Evolutionary conservation across 2,797 vertebrate genomes (phyloP).

Genomic region (Steatocranus sp.): DNA sequence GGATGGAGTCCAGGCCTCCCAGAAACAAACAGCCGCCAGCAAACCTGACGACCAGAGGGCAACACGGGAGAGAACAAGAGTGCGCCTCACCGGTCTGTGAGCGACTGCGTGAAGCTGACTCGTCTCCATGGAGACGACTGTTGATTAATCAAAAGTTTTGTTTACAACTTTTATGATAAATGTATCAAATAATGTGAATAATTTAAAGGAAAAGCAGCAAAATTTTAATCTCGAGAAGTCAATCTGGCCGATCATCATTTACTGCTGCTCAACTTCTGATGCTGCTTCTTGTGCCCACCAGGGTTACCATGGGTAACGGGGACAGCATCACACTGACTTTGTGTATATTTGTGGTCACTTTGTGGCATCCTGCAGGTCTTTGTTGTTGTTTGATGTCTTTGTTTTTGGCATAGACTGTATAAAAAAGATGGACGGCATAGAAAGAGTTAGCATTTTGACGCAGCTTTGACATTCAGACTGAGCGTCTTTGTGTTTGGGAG

Average conservation of each 20-base stretch:
- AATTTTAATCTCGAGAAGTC: neutral
- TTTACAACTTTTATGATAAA: neutral
- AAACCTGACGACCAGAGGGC: neutral
- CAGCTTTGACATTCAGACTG: neutral
- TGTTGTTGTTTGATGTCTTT: neutral
- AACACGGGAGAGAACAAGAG: neutral
- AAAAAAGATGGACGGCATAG: neutral
- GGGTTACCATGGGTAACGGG: neutral
- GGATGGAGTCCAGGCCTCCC: slow-evolving; percentile 42
- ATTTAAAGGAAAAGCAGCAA: neutral
- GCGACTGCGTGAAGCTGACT: neutral
- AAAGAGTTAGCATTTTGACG: neutral
- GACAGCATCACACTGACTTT: neutral
- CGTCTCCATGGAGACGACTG: neutral
- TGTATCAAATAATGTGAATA: neutral
- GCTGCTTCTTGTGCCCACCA: neutral
- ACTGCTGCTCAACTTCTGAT: neutral
- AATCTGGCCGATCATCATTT: neutral
- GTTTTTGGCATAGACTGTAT: neutral
- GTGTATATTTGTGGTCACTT: neutral
- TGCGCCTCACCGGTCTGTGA: accelerated
- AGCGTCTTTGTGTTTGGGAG: neutral
- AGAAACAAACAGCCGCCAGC: neutral
- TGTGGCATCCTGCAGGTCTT: neutral
- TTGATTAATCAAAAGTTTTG: accelerated